These are phyloP conservation scores for Orchesellides sinensis DNA, from an alignment of 2,888 invertebrate genomes.

Conservation along the genomic window DNA sequence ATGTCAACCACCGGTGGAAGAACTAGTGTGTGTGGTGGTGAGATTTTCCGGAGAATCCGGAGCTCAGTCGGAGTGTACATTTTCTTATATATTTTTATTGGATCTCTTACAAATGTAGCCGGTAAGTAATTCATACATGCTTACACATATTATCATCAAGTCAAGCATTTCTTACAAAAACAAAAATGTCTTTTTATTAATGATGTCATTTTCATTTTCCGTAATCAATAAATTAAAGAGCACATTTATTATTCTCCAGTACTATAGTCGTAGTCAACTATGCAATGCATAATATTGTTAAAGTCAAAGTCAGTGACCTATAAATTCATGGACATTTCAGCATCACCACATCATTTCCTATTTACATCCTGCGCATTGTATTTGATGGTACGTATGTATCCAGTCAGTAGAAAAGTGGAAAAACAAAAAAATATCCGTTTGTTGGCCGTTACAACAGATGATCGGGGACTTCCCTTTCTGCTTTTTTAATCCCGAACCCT, in stretches of 20 bases:
- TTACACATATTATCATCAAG: too few species aligned
- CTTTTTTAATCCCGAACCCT: slow-evolving; percentile 18
- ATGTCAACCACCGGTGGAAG: slow-evolving; percentile 26
- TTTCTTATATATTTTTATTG: slow-evolving; percentile 34
- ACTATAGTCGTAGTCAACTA: background rate
- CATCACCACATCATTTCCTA: background rate
- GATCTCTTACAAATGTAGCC: slow-evolving; percentile 31
- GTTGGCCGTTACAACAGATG: slow-evolving; percentile 45
- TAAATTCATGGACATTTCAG: background rate
- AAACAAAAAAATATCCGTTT: slow-evolving; percentile 7
- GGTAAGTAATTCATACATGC: slow-evolving; percentile 36
- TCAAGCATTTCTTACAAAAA: background rate
- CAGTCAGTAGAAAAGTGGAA: background rate
- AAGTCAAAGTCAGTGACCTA: slow-evolving; percentile 11
- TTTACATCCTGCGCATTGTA: background rate
- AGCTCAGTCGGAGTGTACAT: slow-evolving; percentile 6
- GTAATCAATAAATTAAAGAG: background rate
- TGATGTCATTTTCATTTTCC: background rate
- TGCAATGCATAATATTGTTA: background rate
- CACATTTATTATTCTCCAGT: too few species aligned
- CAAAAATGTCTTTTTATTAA: background rate
- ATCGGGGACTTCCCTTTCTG: background rate
- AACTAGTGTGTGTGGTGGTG: slow-evolving; percentile 10
- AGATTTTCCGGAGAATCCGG: slow-evolving; percentile 13
- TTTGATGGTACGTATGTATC: too few species aligned